Base-by-base conservation (phyloP, 2,888 invertebrate genomes). In the Scaptomyza reducta region DNA sequence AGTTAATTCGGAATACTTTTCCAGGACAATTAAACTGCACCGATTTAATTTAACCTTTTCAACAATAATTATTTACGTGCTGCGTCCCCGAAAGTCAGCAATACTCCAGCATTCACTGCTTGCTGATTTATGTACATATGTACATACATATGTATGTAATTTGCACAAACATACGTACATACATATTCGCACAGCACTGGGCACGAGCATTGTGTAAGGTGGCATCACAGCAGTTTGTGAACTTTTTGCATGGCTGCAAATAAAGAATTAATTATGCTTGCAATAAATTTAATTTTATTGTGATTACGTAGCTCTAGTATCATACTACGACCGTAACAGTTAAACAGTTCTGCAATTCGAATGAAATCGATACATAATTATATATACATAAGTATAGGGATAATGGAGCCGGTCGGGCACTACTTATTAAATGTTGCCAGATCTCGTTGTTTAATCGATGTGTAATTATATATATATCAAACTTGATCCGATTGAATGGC, bases 261-360 rank as follows among this genome's bases (percentile, higher is more conserved):
- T 16, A 29, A 58, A 29, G 16, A 55, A 41, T 58, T 54, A 58
- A 55, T 58, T 55, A 41, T 16, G 41, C 56, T 22, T 3, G 41
- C 57, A n/a, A 18, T 59, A 27, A 33, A 33, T 40, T 40, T 27
- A 13, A 40, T 51, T 27, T 6, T 13, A 40, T 50, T 50, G 33
- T 49, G 22, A 35, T 50, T 22, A 50, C 49, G 49, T 14, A 2
- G 22, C 35, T 11, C 27, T 46, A 29, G 27, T 45, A 25, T 14
- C 3, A 31, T 31, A 11, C 31, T 27, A 29, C 31, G 6, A 11
- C 29, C 29, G 47, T 31, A 2, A 13, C 14, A 22, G 33, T 22
- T 3, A 33, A 49, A 33, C 27, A 3, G 6, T 44, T 47, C n/a
- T 10, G 35, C 35, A 49, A 35, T 25, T n/a, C 25, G 14, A 9